A percentile compares a stretch with the other conserved stretches of the same genome.
These are phyloP conservation scores for Bolinopsis microptera DNA, from an alignment of 37 sponge, comb jelly and placozoan genomes.

Conservation along the genomic window DNA sequence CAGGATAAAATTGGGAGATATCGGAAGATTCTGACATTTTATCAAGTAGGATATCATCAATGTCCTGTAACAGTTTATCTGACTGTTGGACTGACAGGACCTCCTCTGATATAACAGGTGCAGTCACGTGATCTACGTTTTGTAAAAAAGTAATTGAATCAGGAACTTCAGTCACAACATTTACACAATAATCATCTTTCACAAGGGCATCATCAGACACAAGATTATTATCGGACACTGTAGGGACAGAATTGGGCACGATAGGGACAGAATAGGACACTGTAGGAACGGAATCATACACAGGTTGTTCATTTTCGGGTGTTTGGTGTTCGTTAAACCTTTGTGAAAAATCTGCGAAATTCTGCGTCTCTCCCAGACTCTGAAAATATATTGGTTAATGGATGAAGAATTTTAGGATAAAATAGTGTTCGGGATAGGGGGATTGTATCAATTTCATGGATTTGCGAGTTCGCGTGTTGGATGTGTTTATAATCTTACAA, in stretches of 20 bases:
- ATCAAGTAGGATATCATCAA: neutral
- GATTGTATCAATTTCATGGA: no score
- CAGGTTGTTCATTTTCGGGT: neutral
- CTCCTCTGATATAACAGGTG: neutral
- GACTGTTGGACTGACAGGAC: neutral
- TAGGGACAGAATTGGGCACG: neutral
- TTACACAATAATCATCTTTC: neutral
- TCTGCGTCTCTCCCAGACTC: neutral
- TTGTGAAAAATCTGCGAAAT: constrained; percentile 5
- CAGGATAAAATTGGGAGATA: neutral
- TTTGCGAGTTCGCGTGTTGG: no score
- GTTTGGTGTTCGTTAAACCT: neutral
- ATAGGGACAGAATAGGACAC: no score
- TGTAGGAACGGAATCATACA: neutral
- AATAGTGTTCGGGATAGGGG: no score
- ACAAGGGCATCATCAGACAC: neutral
- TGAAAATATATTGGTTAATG: no score
- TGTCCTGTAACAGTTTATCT: constrained; percentile 12
- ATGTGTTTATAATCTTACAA: no score
- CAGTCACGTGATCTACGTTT: neutral
- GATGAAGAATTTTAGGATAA: no score
- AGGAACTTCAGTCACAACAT: neutral
- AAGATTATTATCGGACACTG: neutral
- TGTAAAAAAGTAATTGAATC: neutral
- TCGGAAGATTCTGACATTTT: neutral